Evolutionary conservation across 2,113 vertebrate genomes (phyloP).

Genomic region (Stegastes partitus): DNA sequence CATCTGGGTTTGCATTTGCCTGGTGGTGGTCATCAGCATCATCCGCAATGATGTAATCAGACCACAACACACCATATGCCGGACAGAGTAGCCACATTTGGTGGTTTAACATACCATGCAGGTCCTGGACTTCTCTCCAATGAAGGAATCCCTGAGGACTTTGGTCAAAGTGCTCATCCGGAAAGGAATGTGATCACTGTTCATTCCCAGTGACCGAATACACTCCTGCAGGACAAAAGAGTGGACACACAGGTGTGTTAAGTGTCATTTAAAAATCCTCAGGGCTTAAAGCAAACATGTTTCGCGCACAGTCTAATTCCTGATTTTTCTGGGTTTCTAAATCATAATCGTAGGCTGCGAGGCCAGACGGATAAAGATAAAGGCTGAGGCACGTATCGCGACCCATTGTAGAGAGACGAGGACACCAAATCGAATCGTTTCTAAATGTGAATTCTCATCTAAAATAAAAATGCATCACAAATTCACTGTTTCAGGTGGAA

Average conservation of each 20-base stretch:
- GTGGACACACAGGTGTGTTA: not conserved
- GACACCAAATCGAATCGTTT: no score
- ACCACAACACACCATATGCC: not conserved
- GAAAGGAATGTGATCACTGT: slow-evolving; percentile 96
- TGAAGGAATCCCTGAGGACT: slow-evolving; percentile 97
- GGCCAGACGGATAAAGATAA: no score
- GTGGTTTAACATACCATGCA: slow-evolving; percentile 91
- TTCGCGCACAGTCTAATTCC: no score
- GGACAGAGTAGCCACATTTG: not conserved
- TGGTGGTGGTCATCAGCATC: not conserved
- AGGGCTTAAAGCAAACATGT: no score
- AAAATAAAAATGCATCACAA: no score
- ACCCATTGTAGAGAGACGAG: no score
- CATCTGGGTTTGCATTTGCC: not conserved
- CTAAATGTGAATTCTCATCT: no score
- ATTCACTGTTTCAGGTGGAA: no score
- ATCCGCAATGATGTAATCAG: not conserved
- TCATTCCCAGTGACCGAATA: slow-evolving; percentile 96
- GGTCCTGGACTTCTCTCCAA: slow-evolving; percentile 94
- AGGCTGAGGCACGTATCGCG: no score
- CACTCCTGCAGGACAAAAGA: slow-evolving; percentile 87
- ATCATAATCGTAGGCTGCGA: no score
- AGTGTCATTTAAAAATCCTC: not conserved
- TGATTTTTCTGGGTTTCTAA: no score
- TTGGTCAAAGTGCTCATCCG: slow-evolving; percentile 97